Percentiles rank a stretch among this genome's conserved stretches.
Conservation (phyloP, 2,888 invertebrate species). For the Epicampocera succincta region DNA sequence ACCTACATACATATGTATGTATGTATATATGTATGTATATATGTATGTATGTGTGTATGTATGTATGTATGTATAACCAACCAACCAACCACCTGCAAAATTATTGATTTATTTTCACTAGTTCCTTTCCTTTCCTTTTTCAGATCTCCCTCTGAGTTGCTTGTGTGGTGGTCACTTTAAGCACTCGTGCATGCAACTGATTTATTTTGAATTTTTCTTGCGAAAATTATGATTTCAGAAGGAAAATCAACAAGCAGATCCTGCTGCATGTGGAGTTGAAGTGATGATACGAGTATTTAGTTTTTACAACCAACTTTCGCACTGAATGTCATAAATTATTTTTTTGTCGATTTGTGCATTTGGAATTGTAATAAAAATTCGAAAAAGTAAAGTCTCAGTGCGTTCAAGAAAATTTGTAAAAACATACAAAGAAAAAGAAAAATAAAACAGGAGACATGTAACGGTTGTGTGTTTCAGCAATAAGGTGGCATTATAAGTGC, state of each 20-base stretch:
- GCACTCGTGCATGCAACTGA: constrained; percentile 13
- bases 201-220: constrained; percentile 5
- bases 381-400: constrained; percentile 45
- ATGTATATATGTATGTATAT: too few relatives aligned
- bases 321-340: constrained; percentile 60
- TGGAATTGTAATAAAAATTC: constrained; percentile 1
- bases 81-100: too few relatives aligned
- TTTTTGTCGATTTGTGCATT: background rate
- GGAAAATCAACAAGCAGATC: constrained; percentile 17
- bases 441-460: constrained; percentile 49
- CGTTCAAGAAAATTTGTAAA: constrained; percentile 40
- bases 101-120: too few relatives aligned
- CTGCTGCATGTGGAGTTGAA: constrained; percentile 43
- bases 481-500: constrained; percentile 37
- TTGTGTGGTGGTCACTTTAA: constrained; percentile 29
- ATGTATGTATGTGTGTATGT: too few relatives aligned
- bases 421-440: background rate
- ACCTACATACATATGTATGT: too few relatives aligned
- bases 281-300: constrained; percentile 45
- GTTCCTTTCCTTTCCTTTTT: too few relatives aligned
- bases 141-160: too few relatives aligned
- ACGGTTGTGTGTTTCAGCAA: constrained; percentile 46
- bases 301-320: constrained; percentile 58
- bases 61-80: too few relatives aligned
- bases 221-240: constrained; percentile 56